phyloP scores from a whole-genome alignment of 2,888 invertebrate genomes.

The Rhyacophila evoluta region DNA sequence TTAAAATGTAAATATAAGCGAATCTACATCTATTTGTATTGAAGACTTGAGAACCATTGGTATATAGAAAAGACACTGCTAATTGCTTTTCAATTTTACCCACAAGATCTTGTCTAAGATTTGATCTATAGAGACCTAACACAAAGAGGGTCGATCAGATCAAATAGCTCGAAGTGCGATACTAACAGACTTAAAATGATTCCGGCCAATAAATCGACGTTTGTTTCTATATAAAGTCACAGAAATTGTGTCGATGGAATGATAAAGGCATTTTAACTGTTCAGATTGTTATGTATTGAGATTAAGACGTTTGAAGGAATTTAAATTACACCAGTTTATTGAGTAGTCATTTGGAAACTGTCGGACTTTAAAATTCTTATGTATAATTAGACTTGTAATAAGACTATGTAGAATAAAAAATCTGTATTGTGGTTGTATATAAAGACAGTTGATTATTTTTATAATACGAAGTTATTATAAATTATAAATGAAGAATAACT shows the following conservation, averaged over 20 bases:
- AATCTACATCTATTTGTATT: too few species aligned
- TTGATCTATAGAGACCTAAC: constrained; percentile 43
- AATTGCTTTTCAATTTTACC: constrained; percentile 17
- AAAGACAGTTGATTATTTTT: too few species aligned
- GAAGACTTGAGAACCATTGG: not conserved
- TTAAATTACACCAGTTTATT: not conserved
- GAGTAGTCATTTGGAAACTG: not conserved
- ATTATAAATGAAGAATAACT: too few species aligned
- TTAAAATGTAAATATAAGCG: too few species aligned
- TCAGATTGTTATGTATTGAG: not conserved
- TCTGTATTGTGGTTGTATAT: too few species aligned
- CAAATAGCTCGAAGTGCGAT: constrained; percentile 14
- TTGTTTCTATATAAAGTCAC: constrained; percentile 6
- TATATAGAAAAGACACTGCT: not conserved
- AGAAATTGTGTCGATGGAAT: not conserved
- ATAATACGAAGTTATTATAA: too few species aligned
- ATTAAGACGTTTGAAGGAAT: not conserved
- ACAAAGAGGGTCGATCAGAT: constrained; percentile 28
- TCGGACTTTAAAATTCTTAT: too few species aligned
- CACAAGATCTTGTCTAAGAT: constrained; percentile 15
- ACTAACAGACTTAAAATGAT: constrained; percentile 1
- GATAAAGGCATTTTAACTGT: not conserved
- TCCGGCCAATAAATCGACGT: not conserved
- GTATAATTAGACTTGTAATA: too few species aligned
- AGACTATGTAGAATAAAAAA: too few species aligned